Evolutionary conservation across 2,113 vertebrate genomes (phyloP), one percentile per base, ranked within the genome.

Genomic region (Thamnophis sirtalis): DNA sequence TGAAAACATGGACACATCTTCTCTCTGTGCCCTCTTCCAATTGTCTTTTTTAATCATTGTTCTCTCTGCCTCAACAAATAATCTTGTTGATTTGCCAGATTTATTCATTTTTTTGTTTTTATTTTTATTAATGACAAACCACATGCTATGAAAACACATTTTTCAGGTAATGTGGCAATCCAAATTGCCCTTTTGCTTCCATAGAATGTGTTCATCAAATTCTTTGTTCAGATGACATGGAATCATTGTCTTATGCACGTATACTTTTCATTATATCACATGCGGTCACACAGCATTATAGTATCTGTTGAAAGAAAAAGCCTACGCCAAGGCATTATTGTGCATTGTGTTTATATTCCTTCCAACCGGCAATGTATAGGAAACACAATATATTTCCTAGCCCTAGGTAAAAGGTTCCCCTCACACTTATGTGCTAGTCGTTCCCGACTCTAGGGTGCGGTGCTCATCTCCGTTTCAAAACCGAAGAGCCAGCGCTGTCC

Each of bases 61-160:
- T 55, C 15, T 63, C 80, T 86, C n/a, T 4, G 13, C 73, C 92
- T 89, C 90, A 84, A 84, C 6, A 93, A 93, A 93, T 91, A 92
- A 86, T 93, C 92, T 1, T 6, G 84, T 84, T 91, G 94, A 91
- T 92, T 95, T 24, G 33, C 0, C 33, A 90, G 54, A 55, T 54
- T 84, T 89, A 87, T 95, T 91, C 93, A 93, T 93, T 90, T n/a
- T 9, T 91, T 95, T n/a, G 91, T 94, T 96, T 93, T 9, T 93
- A 85, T 91, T 84, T 49, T 93, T 28, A 22, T 96, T 94, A 95
- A 94, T 56, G 93, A 93, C 84, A 60, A 93, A 85, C 87, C 87
- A 91, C 88, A 49, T 63, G 93, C 92, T 68, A 60, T 1, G 90
- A 93, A 91, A 95, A 28, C 60, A 55, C 73, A 3, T 87, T 49